Evolutionary conservation across 2,888 invertebrate genomes (phyloP), one percentile per base, ranked within the genome.

Genomic region (Cinara cedri): DNA sequence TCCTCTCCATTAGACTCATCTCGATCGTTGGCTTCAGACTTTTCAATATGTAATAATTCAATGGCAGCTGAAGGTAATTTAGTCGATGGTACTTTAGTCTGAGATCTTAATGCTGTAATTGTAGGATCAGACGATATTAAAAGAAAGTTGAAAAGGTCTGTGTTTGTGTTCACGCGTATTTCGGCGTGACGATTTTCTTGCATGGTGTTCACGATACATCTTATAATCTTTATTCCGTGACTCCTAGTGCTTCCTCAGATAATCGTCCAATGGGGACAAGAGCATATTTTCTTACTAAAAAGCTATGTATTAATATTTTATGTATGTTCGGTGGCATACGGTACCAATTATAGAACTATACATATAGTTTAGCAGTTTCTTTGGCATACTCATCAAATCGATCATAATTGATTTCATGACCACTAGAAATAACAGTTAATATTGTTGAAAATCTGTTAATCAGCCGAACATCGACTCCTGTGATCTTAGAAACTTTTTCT

Each of bases 191-290:
- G 68, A 55, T 74, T 81, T 82, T 68, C 81, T 49, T 13, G 78
- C 62, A 70, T 76, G 66, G 21, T 63, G 49, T 80, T 78, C 71
- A 34, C 80, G 21, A 2, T 66, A 72, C 46, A 34, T 13, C 54
- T 26, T 54, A 44, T 63, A 78, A 49, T 81, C 76, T 81, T 82
- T 82, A n/a, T 83, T 83, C 51, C 82, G 34, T 13, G 82, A 55
- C 55, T 83, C 83, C 60, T 81, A n/a, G 76, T 16, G 83, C 82
- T 72, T 83, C 83, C 62, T 83, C 82, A 3, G 83, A 82, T 57
- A 83, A 75, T 60, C 80, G 75, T 34, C 83, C 82, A 42, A 83
- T 83, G 14, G 82, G 83, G 14, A 83, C 46, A 19, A 82, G n/a
- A 11, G 81, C 63, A 54, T 74, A n/a, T 68, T 81, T 60, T 10